Percentiles rank a stretch among this genome's conserved stretches.
Evolutionary conservation across 2,888 invertebrate species (phyloP).

Genomic region (Dryococelus australis): DNA sequence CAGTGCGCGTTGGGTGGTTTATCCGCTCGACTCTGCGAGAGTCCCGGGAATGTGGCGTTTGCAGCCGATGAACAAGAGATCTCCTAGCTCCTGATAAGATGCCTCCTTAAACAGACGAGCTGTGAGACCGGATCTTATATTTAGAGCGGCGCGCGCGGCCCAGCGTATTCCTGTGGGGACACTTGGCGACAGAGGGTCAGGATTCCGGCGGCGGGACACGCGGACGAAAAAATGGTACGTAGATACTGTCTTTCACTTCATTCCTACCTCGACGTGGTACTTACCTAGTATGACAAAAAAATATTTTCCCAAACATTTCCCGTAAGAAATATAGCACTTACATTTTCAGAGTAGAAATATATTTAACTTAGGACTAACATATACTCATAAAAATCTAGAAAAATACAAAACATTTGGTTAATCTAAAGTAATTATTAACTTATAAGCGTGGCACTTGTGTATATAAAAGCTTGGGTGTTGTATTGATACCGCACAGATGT

Average conservation of each 20-base stretch:
- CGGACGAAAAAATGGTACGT: not conserved
- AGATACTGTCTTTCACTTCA: not conserved
- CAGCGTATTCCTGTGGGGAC: not conserved
- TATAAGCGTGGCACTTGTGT: no score
- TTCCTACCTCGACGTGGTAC: no score
- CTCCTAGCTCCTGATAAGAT: not conserved
- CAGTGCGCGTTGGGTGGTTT: not conserved
- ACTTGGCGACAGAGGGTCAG: not conserved
- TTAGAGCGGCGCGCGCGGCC: not conserved
- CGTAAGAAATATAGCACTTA: no score
- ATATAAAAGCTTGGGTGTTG: no score
- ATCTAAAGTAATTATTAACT: no score
- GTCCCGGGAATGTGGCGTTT: not conserved
- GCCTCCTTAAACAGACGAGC: not conserved
- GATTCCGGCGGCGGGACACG: not conserved
- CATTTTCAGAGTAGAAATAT: no score
- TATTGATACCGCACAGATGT: no score
- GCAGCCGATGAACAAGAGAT: slow-evolving; percentile 16
- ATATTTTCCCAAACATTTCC: no score
- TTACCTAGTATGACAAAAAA: no score
- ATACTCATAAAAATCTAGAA: no score
- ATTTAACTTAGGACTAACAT: no score
- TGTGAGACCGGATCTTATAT: not conserved
- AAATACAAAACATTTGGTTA: no score
- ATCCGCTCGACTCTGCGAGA: not conserved